Evolutionary conservation across 1,140 invertebrate genomes (phyloP).

Genomic region (Cepaea nemoralis): DNA sequence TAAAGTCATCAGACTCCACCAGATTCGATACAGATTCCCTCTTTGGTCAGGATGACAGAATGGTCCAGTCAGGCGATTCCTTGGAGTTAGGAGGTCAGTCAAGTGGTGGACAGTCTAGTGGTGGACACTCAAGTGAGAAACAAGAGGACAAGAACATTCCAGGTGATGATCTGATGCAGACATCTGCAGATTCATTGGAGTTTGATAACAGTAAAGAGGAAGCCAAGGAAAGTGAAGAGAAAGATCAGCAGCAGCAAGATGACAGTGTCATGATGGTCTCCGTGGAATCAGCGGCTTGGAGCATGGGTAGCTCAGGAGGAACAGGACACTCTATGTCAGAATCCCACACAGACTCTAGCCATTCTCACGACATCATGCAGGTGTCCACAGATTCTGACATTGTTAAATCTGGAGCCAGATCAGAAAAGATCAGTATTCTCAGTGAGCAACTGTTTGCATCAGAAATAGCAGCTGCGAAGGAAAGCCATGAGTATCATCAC

Average conservation of each 20-base stretch:
- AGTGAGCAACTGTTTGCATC: constrained; percentile 40
- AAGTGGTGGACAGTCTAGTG: constrained; percentile 26
- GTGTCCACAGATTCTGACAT: constrained; percentile 65
- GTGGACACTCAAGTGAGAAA: constrained; percentile 34
- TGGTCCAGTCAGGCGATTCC: constrained; percentile 77
- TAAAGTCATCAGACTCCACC: constrained; percentile 42
- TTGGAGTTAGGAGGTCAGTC: constrained; percentile 73
- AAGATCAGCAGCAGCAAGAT: constrained; percentile 49
- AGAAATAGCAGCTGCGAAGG: constrained; percentile 29
- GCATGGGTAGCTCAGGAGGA: constrained; percentile 61
- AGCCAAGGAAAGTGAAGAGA: constrained; percentile 72
- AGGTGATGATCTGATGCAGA: constrained; percentile 62
- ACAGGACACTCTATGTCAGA: constrained; percentile 57
- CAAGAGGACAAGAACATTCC: constrained; percentile 36
- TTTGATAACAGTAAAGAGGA: constrained; percentile 63
- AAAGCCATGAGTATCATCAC: constrained; percentile 21
- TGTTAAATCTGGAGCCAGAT: constrained; percentile 39
- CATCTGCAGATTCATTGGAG: constrained; percentile 79
- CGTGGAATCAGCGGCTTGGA: constrained; percentile 59
- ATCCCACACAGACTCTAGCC: constrained; percentile 56
- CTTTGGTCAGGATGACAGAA: constrained; percentile 64
- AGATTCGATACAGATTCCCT: constrained; percentile 76
- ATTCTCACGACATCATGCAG: constrained; percentile 63
- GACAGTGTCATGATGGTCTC: constrained; percentile 63
- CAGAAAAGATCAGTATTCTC: constrained; percentile 41